Base-by-base conservation (phyloP, 2,888 invertebrate genomes). In the Acleris literana region DNA sequence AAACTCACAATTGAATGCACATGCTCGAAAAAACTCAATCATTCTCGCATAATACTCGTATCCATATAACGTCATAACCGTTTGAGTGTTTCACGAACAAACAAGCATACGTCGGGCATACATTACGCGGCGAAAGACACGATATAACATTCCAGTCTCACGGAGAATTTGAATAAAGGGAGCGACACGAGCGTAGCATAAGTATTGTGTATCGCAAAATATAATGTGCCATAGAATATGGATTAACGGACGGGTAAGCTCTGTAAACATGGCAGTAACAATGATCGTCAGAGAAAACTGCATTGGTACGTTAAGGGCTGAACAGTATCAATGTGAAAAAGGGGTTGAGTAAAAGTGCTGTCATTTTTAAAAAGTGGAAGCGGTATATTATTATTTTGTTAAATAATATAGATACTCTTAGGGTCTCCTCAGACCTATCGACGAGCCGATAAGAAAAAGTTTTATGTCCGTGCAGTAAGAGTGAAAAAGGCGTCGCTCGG, bases 161-260 rank as follows among this genome's bases (percentile, higher is more conserved):
- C 20, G 39, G n/a, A 52, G 51, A 51, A 60, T 51, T 60, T 60
- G 51, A 51, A 60, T 51, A 51, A 60, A 60, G 43, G 51, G 58
- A 22, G 33, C 20, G 59, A 51, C 43, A 60, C 59, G 51, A 59
- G 22, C 17, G 39, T n/a, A 7, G 57, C 18, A 33, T 59, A 59
- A 59, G 59, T 60, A 52, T 52, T 60, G 43, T 60, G 51, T 60
- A 51, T 51, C 59, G 43, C 51, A 49, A 52, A 60, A 60, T 52
- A 60, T 60, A 39, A 60, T 22, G 58, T 58, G 43, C 39, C 39
- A 16, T 11, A 51, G 59, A 60, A 51, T 51, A 60, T 25, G 39
- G 39, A 25, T 13, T 11, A 29, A 11, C 48, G 29, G 58, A 48
- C 17, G 29, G 39, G 22, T 9, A 13, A 9, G 17, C 22, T 5